Conservation (phyloP, 2,797 vertebrate species). For the Coendou prehensilis region DNA sequence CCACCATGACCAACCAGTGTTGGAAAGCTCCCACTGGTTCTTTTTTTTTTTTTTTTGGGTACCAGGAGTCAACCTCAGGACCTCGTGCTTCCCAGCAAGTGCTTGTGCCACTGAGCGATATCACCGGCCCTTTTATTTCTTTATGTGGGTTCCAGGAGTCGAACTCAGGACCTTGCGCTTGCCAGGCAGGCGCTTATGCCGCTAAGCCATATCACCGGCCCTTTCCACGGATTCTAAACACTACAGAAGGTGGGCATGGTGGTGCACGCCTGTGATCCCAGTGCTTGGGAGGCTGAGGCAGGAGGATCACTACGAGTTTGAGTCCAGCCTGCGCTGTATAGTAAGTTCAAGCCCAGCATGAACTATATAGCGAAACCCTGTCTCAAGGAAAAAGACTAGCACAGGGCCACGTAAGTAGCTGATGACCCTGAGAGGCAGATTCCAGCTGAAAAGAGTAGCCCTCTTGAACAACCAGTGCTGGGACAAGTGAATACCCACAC, state of each 20-base stretch:
- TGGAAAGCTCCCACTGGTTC: neutral
- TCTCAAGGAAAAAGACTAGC: neutral
- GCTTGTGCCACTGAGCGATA: no score
- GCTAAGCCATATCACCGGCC: no score
- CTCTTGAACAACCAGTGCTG: neutral
- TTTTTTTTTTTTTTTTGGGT: no score
- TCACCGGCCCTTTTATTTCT: no score
- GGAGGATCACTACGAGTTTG: neutral
- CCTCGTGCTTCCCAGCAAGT: no score
- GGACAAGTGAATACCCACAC: neutral
- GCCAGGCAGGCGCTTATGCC: no score
- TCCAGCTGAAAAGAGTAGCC: neutral
- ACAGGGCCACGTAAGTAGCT: neutral
- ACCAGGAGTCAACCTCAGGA: no score
- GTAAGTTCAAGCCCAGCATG: neutral
- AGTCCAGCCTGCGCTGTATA: neutral
- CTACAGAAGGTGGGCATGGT: neutral
- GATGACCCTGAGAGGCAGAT: neutral
- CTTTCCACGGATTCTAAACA: neutral
- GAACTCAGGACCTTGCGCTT: no score
- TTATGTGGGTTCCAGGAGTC: no score
- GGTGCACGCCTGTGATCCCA: neutral
- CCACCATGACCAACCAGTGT: neutral
- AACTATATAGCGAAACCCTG: neutral
- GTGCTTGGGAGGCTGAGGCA: neutral